Base-by-base conservation (phyloP, 2,888 invertebrate species). In the Eupithecia insigniata region DNA sequence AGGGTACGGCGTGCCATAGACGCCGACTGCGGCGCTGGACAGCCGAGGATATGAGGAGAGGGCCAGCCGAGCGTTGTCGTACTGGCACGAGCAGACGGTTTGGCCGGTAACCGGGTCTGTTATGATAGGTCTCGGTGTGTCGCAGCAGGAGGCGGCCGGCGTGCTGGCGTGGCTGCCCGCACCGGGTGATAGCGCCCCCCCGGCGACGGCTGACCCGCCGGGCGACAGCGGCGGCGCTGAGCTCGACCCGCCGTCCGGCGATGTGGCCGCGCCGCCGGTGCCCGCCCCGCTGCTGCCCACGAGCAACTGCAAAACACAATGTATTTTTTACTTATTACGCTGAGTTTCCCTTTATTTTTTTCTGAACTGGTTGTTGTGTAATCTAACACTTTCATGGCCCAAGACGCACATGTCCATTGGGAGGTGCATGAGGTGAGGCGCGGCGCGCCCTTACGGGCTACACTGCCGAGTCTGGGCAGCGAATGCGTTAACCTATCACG, bases 51-150 rank as follows among this genome's bases (percentile, higher is more conserved):
- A 98, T 22, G 93, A 93, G 78, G 97, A 96, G 78, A 98, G 96
- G 69, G 98, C 97, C 79, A 98, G 95, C 81, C 98, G 95, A 64
- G 98, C 97, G 73, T 97, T 97, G 92, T 98, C 98, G 92, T 98
- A 98, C 90, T 98, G 98, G 93, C 98, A 98, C 82, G 98, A 98
- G 93, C 98, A 98, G 83, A 98, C 98, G 70, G 98, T 97, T 92
- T 98, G 98, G 46, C 98, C 98, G 78, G 98, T 97, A 75, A 98
- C 97, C 14, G 98, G 98, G 92, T 98, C 98, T 82, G 98, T 98
- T 95, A 98, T 97, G 90, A 98, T 96, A 79, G 98, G 98, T 77
- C 98, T 96, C 68, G 98, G 98, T 80, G 98, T 98, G 89, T 98
- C 98, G 94, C 98, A 98, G 93, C 98, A 98, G 69, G 96, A 95